Base-by-base conservation (phyloP, 2,113 vertebrate genomes). In the Paratilapia polleni region DNA sequence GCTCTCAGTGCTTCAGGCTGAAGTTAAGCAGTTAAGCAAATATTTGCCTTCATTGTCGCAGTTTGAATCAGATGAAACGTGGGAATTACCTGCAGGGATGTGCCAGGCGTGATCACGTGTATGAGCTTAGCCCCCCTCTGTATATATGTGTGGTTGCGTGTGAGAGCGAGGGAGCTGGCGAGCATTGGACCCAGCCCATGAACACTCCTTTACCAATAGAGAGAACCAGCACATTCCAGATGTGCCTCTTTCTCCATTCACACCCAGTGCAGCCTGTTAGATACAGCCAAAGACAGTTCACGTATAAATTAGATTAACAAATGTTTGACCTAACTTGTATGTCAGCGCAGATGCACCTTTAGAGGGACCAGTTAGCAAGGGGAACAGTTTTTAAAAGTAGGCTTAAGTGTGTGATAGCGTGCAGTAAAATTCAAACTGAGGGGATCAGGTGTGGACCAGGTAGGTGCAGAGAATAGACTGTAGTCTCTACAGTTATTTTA, bases 401-500 rank as follows among this genome's bases (percentile, higher is more conserved):
- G 28, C 14, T 8, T 26, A 19, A 62, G 2, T 34, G 78, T 14
- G 26, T 19, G 22, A 26, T n/a, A 24, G 10, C 2, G 11, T 62
- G 20, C 38, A 2, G 17, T 68, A 58, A 56, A 1, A 52, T n/a
- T 52, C n/a, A 77, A 74, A 76, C 47, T 15, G 12, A 26, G 6
- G 49, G 63, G n/a, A 61, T 15, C 14, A 47, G 78, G 62, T 31
- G 80, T 57, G 77, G 73, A 70, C 20, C 58, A 52, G 28, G 38
- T 20, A 41, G 75, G 86, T 4, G 63, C 26, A 38, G 28, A 11
- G 61, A 73, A n/a, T 2, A 20, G 81, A 88, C 70, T 78, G 85
- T 87, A 86, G 80, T 87, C 81, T 83, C 52, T 41, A 34, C 90
- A 88, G 93, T 93, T 95, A 94, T 94, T 93, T 93, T 87, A 95